phyloP scores from a whole-genome alignment of 2,888 invertebrate species.

The Nineta flava region DNA sequence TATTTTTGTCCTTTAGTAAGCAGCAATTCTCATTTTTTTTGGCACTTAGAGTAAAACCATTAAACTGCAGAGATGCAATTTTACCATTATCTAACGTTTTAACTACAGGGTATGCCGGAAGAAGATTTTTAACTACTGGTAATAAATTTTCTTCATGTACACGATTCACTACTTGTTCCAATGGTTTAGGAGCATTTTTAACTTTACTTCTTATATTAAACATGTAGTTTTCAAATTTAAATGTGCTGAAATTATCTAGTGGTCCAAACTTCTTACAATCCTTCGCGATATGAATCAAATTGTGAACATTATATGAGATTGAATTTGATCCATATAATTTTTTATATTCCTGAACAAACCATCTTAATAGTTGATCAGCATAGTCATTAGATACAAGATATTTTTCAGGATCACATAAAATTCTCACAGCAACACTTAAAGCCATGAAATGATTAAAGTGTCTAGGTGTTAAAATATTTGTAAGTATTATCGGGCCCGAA shows the following conservation, averaged over 20 bases:
- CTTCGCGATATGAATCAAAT: conserved; percentile 14
- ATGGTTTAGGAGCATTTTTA: conserved; percentile 11
- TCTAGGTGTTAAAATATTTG: conserved; percentile 5
- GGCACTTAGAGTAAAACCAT: conserved; percentile 7
- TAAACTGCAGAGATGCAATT: conserved; percentile 7
- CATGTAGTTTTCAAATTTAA: conserved; percentile 14
- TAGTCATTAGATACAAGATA: conserved; percentile 10
- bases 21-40: conserved; percentile 8
- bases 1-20: conserved; percentile 3
- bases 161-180: conserved; percentile 14
- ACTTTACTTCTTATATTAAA: conserved; percentile 11
- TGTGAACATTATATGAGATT: conserved; percentile 14
- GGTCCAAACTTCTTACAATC: conserved; percentile 12
- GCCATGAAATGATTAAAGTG: conserved; percentile 12
- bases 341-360: conserved; percentile 12
- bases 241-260: conserved; percentile 14
- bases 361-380: conserved; percentile 12
- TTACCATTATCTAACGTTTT: conserved; percentile 2
- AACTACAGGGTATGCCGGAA: conserved; percentile 7
- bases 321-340: conserved; percentile 13
- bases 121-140: conserved; percentile 1
- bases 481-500: conserved; percentile 14
- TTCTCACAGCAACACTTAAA: conserved; percentile 12
- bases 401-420: conserved; percentile 11
- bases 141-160: conserved; percentile 4